Evolutionary conservation across 2,797 vertebrate genomes (phyloP).

Genomic region (Sparus aurata): DNA sequence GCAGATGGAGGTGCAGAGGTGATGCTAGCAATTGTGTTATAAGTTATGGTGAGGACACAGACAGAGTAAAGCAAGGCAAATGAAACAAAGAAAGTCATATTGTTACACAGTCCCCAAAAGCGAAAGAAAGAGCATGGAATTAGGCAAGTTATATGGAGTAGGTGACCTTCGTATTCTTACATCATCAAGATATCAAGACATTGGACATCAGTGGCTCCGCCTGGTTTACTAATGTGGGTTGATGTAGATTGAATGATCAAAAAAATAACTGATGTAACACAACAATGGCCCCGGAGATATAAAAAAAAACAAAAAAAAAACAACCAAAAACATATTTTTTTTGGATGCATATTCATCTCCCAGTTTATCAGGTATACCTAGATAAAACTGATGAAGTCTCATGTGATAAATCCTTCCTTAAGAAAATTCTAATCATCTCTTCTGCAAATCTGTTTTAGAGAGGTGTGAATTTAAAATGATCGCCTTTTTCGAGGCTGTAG

Average conservation of each 20-base stretch:
- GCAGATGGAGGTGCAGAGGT: slow-evolving; percentile 11
- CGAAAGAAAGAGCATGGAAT: slow-evolving; percentile 2
- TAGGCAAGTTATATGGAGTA: slow-evolving; percentile 58
- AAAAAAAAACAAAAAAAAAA: background rate
- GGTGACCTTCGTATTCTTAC: slow-evolving; percentile 3
- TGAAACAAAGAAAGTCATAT: slow-evolving; percentile 66
- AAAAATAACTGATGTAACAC: background rate
- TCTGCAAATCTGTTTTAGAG: background rate
- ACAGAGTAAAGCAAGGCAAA: slow-evolving; percentile 52
- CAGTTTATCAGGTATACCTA: background rate
- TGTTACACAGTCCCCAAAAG: slow-evolving; percentile 25
- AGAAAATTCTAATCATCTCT: background rate
- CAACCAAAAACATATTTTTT: too few relatives aligned
- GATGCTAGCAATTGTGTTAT: slow-evolving; percentile 2
- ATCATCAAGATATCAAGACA: slow-evolving; percentile 42
- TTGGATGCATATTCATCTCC: background rate
- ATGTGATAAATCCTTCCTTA: background rate
- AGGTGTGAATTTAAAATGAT: too few relatives aligned
- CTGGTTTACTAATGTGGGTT: slow-evolving; percentile 25
- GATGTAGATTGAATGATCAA: slow-evolving; percentile 4
- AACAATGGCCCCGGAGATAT: background rate
- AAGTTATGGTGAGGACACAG: slow-evolving; percentile 21
- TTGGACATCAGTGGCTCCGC: slow-evolving; percentile 46
- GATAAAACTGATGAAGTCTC: too few relatives aligned
- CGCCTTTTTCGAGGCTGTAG: background rate